Conservation (phyloP, 2,113 vertebrate genomes). For the Microcebus griseorufus region DNA sequence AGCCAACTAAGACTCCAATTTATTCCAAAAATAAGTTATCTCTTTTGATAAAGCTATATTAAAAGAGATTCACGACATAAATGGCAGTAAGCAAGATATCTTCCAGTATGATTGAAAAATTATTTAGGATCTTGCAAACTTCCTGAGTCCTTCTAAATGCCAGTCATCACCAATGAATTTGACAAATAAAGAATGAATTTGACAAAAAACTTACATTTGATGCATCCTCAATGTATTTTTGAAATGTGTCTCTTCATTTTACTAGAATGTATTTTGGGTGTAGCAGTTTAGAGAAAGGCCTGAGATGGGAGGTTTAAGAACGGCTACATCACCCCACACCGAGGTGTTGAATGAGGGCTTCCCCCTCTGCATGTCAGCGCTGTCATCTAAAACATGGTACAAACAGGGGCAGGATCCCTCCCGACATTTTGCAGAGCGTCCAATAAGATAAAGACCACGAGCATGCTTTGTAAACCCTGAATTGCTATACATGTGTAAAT, state of each 20-base stretch:
- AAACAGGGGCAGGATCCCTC: too few relatives aligned
- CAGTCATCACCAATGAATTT: background rate
- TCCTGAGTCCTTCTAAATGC: background rate
- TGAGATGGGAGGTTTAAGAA: background rate
- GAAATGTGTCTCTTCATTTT: background rate
- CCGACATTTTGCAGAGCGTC: accelerated
- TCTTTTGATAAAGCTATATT: background rate
- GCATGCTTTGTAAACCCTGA: background rate
- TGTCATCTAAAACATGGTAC: background rate
- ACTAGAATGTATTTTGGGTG: background rate
- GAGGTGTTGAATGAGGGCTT: accelerated
- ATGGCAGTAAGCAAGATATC: background rate
- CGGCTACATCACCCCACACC: accelerated
- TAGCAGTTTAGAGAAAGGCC: background rate
- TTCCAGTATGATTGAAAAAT: background rate
- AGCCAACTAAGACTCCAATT: background rate
- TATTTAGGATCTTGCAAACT: background rate
- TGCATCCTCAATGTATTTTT: background rate
- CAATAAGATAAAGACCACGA: background rate
- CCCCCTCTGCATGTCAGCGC: accelerated
- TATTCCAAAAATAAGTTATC: background rate
- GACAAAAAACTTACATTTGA: background rate
- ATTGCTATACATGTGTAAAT: background rate
- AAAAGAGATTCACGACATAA: background rate
- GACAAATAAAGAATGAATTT: background rate